Conservation (phyloP, 1,140 invertebrate species). For the Bombus picipes region DNA sequence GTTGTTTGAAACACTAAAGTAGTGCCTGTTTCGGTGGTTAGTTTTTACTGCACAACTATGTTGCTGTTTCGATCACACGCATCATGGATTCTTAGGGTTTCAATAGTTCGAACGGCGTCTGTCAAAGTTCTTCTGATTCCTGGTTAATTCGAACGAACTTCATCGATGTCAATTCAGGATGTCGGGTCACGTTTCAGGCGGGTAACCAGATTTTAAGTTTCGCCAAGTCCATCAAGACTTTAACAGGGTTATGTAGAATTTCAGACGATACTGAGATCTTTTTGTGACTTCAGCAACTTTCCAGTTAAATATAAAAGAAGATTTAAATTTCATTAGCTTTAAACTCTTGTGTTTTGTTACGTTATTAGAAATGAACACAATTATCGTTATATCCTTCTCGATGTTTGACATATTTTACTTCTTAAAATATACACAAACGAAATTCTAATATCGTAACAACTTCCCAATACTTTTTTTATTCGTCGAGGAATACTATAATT, state of each 20-base stretch:
- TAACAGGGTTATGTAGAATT: slow-evolving; percentile 2
- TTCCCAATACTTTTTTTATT: too few species aligned
- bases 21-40: too few species aligned
- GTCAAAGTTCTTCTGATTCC: slow-evolving; percentile 11
- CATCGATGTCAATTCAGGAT: not conserved
- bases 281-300: not conserved
- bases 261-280: not conserved
- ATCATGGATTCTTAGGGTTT: not conserved
- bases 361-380: too few species aligned
- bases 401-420: too few species aligned
- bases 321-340: not conserved
- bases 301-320: not conserved
- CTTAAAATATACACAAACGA: too few species aligned
- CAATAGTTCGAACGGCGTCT: not conserved
- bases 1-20: too few species aligned
- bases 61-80: not conserved
- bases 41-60: not conserved
- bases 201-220: slow-evolving; percentile 21
- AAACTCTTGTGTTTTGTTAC: not conserved
- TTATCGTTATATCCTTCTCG: too few species aligned
- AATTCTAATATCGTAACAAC: too few species aligned
- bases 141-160: slow-evolving; percentile 8
- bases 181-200: not conserved
- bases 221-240: not conserved
- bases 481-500: not conserved